Percentiles rank a stretch among this genome's conserved stretches.
These are phyloP conservation scores for Trachymyrmex cornetzi DNA, from an alignment of 1,140 invertebrate species.

Conservation along the genomic window DNA sequence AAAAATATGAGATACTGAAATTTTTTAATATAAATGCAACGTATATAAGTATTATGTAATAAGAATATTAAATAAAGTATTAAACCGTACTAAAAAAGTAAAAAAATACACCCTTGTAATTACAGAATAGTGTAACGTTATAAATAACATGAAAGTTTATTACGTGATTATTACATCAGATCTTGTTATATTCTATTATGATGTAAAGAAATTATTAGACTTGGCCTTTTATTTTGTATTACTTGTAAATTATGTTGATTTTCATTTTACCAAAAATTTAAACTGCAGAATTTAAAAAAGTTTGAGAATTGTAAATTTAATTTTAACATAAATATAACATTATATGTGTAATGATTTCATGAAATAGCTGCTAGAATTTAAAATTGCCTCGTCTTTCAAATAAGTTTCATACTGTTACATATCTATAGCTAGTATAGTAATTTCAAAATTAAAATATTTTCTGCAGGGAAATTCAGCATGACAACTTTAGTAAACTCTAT, in stretches of 20 bases:
- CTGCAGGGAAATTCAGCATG: slow-evolving; percentile 39
- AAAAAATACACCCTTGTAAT: slow-evolving; percentile 38
- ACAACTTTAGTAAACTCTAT: slow-evolving; percentile 63
- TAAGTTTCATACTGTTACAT: not conserved
- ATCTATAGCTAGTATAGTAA: not conserved
- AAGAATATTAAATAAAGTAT: slow-evolving; percentile 36
- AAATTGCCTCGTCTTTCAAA: not conserved
- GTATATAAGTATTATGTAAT: not conserved
- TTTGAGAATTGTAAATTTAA: not conserved
- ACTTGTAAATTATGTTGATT: slow-evolving; percentile 5
- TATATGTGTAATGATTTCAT: not conserved
- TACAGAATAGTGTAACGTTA: slow-evolving; percentile 14
- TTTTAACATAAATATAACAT: not conserved
- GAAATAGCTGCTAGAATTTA: not conserved
- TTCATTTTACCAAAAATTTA: slow-evolving; percentile 13
- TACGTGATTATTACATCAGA: slow-evolving; percentile 26
- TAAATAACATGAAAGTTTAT: slow-evolving; percentile 27
- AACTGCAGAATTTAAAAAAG: not conserved
- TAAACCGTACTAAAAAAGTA: not conserved
- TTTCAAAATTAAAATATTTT: slow-evolving; percentile 17
- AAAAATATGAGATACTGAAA: not conserved
- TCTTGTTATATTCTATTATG: slow-evolving; percentile 9
- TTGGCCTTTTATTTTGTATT: slow-evolving; percentile 11
- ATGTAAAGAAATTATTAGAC: slow-evolving; percentile 29
- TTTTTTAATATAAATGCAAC: not conserved